A percentile compares a stretch with the other conserved stretches of the same genome.
These are phyloP conservation scores for Gymnarchus niloticus DNA, from an alignment of 2,113 vertebrate species.

Conservation along the genomic window DNA sequence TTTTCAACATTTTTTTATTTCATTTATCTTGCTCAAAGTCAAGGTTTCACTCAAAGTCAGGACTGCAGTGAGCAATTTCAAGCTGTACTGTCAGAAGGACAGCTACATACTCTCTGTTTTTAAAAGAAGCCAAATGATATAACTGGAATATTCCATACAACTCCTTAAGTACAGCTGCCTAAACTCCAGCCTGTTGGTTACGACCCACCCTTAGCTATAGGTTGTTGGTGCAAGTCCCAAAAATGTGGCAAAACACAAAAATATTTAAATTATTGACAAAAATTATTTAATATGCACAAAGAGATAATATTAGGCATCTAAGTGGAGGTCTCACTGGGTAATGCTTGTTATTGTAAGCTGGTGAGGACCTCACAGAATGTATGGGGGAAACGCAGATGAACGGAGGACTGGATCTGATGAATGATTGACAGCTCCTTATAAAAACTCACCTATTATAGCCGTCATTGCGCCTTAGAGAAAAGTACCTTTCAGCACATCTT, in stretches of 20 bases:
- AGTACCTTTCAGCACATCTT: background rate
- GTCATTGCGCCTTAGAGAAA: background rate
- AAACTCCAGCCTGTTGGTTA: no score
- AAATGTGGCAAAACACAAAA: background rate
- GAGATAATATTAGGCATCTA: background rate
- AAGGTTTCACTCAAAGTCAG: background rate
- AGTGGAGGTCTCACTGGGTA: background rate
- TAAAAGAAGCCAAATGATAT: background rate
- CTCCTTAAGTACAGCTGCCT: no score
- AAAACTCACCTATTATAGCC: background rate
- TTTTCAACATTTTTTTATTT: background rate
- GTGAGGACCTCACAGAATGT: background rate
- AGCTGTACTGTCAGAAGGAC: no score
- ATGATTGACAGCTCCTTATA: background rate
- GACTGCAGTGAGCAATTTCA: background rate
- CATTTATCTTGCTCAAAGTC: no score
- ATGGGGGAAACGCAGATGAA: background rate
- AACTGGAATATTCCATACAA: no score
- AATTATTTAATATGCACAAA: background rate
- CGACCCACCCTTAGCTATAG: no score
- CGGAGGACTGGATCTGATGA: background rate
- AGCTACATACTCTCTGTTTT: background rate
- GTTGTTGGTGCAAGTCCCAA: background rate
- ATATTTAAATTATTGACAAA: background rate
- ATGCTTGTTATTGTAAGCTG: background rate